These are phyloP conservation scores for Didymodactylos carnosus DNA, from an alignment of 2,888 invertebrate genomes.

Conservation along the genomic window DNA sequence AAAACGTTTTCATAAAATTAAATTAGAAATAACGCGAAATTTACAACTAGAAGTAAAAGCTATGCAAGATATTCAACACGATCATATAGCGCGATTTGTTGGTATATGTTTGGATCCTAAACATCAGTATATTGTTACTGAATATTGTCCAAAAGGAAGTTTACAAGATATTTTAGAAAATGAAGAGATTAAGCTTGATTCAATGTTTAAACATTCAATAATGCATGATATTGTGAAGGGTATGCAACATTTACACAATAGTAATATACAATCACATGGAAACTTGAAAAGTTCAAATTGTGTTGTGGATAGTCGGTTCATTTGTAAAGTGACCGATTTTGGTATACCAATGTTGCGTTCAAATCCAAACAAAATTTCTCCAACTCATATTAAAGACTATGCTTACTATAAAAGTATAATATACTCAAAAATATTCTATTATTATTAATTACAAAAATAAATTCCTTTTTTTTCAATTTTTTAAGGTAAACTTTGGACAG, in stretches of 20 bases:
- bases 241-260: constrained; percentile 76
- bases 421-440: constrained; percentile 10
- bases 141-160: constrained; percentile 67
- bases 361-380: not conserved
- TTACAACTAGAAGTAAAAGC: constrained; percentile 59
- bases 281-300: constrained; percentile 89
- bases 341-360: constrained; percentile 56
- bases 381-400: not conserved
- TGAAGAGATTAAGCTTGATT: constrained; percentile 69
- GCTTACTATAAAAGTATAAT: not conserved
- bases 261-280: constrained; percentile 74
- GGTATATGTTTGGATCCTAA: constrained; percentile 61
- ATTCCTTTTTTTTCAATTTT: constrained; percentile 1
- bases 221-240: constrained; percentile 75
- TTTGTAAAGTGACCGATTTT: constrained; percentile 85
- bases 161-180: constrained; percentile 61
- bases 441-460: not conserved
- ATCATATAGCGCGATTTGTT: constrained; percentile 61
- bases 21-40: constrained; percentile 19
- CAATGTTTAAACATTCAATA: constrained; percentile 74
- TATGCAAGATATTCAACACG: constrained; percentile 61
- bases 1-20: constrained; percentile 17
- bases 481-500: constrained; percentile 51
- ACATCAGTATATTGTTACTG: constrained; percentile 59
- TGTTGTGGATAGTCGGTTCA: constrained; percentile 87